Conservation (phyloP, 1,140 invertebrate genomes). For the Oryzaephilus surinamensis region DNA sequence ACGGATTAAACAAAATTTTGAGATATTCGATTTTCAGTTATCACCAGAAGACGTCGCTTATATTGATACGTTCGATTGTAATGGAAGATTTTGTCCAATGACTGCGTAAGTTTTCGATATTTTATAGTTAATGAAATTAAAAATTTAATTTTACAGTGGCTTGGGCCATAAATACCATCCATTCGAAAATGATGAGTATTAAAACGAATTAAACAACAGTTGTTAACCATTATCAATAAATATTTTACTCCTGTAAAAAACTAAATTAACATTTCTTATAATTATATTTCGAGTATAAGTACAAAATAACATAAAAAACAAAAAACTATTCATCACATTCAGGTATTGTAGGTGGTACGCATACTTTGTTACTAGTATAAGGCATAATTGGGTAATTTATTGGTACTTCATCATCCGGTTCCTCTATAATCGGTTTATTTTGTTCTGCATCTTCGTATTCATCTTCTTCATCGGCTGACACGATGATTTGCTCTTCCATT, state of each 20-base stretch:
- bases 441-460: slow-evolving; percentile 24
- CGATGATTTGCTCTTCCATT: slow-evolving; percentile 6
- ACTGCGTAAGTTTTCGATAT: slow-evolving; percentile 22
- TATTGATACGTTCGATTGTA: slow-evolving; percentile 25
- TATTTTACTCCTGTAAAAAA: too few species aligned
- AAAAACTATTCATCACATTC: slow-evolving; percentile 27
- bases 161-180: slow-evolving; percentile 17
- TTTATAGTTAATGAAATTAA: not conserved
- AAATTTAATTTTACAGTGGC: slow-evolving; percentile 12
- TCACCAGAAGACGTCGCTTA: slow-evolving; percentile 17
- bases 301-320: slow-evolving; percentile 4
- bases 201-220: too few species aligned
- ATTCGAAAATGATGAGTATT: slow-evolving; percentile 11
- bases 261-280: too few species aligned
- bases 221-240: too few species aligned
- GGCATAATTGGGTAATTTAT: slow-evolving; percentile 4
- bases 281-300: not conserved
- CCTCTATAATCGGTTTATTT: not conserved
- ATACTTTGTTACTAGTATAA: slow-evolving; percentile 9
- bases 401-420: not conserved
- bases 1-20: slow-evolving; percentile 22
- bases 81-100: slow-evolving; percentile 26
- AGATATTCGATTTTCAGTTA: slow-evolving; percentile 26
- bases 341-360: slow-evolving; percentile 31
- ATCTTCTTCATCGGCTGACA: slow-evolving; percentile 25